These are phyloP conservation scores for Macrosiphum euphorbiae DNA, from an alignment of 2,888 invertebrate genomes.

Conservation along the genomic window DNA sequence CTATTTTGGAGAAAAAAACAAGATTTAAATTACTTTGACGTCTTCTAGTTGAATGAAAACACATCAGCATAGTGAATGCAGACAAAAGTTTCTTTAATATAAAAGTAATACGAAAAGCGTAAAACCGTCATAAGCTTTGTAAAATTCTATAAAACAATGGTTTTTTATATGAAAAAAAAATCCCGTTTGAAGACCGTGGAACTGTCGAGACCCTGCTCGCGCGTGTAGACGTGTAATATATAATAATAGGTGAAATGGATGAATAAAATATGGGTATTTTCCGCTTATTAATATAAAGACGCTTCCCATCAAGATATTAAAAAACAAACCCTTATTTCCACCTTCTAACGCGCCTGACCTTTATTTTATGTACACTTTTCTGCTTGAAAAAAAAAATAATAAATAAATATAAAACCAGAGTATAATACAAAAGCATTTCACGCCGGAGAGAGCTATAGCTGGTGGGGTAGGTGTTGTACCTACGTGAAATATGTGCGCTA, in stretches of 20 bases:
- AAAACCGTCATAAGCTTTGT: background rate
- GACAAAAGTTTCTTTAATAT: constrained; percentile 9
- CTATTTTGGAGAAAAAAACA: background rate
- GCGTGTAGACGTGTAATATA: constrained; percentile 2
- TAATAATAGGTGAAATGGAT: constrained; percentile 40
- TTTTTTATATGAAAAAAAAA: constrained; percentile 7
- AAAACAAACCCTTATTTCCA: constrained; percentile 22
- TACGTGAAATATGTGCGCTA: constrained; percentile 30
- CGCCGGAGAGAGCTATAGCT: constrained; percentile 8
- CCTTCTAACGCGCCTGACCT: constrained; percentile 15
- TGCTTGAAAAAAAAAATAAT: constrained; percentile 1
- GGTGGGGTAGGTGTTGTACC: background rate
- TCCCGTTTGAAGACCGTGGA: constrained; percentile 15
- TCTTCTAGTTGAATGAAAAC: background rate
- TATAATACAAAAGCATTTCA: constrained; percentile 30
- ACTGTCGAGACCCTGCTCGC: background rate
- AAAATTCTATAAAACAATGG: constrained; percentile 21
- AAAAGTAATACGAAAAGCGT: background rate
- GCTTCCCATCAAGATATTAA: constrained; percentile 25
- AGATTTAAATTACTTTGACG: background rate
- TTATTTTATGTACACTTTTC: constrained; percentile 23
- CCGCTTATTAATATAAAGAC: constrained; percentile 37
- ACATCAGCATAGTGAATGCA: background rate
- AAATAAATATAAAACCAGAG: constrained; percentile 30
- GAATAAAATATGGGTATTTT: constrained; percentile 43